Percentiles rank a stretch among this genome's conserved stretches.
These are phyloP conservation scores for Meandrina meandrites DNA, from an alignment of 92 coral and sea anemone genomes.

Conservation along the genomic window DNA sequence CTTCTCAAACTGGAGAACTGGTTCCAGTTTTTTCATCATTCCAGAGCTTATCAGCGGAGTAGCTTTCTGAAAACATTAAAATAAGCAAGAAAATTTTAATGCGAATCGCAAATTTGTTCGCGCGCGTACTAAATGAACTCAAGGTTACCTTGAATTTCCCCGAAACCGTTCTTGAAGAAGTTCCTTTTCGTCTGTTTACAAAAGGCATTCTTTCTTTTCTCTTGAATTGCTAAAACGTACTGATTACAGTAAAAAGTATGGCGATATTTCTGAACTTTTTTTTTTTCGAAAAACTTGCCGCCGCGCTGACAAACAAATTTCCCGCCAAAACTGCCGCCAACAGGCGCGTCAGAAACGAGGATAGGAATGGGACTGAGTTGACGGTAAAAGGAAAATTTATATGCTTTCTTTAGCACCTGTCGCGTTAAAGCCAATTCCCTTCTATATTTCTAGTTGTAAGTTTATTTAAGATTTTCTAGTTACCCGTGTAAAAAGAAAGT, in stretches of 20 bases:
- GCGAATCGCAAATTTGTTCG: neutral
- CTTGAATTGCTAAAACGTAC: neutral
- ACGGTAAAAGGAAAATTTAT: neutral
- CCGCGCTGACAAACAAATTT: neutral
- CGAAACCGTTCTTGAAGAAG: constrained; percentile 9
- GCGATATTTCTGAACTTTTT: neutral
- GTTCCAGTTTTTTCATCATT: constrained; percentile 38
- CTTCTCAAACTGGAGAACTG: constrained; percentile 13
- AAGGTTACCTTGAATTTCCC: neutral
- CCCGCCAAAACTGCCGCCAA: constrained; percentile 28
- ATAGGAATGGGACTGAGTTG: neutral
- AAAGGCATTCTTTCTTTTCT: constrained; percentile 4
- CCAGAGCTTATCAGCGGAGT: constrained; percentile 28
- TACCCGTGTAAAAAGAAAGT: too few species aligned
- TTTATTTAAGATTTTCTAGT: too few species aligned
- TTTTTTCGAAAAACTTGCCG: neutral
- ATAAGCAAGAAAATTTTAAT: neutral
- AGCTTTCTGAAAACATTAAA: constrained; percentile 1
- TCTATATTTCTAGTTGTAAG: too few species aligned
- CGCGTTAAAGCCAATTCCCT: too few species aligned
- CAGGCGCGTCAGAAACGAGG: neutral
- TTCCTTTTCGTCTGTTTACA: constrained; percentile 1
- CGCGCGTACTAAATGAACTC: neutral
- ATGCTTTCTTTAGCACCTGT: too few species aligned
- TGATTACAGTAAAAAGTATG: neutral